Evolutionary conservation across 1,140 invertebrate species (phyloP), one percentile per base, ranked within the genome.

Genomic region (Brevipalpus yothersi): DNA sequence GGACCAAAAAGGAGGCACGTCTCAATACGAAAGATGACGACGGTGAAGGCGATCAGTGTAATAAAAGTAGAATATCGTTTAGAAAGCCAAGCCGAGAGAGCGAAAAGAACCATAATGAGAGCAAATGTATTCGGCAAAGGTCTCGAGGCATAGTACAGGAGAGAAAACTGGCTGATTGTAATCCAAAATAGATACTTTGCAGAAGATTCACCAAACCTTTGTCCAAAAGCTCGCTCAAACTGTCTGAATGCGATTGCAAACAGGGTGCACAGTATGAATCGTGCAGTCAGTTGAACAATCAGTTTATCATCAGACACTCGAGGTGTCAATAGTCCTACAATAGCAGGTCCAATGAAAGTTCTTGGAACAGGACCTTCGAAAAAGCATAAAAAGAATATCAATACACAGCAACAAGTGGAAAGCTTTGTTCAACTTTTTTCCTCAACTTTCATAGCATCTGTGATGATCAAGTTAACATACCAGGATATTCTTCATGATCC

Each of bases 81-180:
- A 7, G 43, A n/a, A 40, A 23, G 68, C 70, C 59, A 71, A 60
- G 43, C 71, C 49, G 43, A 68, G 61, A 56, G 64, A n/a, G 21
- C 54, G 41, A 59, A 69, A 71, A 78, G 78, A 93, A 90, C 90
- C 71, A 93, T 72, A 60, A 84, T 82, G 64, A 98, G 70, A 41
- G 86, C 90, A 77, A 98, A 86, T 47, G 86, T 91, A 74, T 99
- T 99, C 63, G 95, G 94, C 63, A 99, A 76, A 21, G 92, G 80
- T 58, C 95, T 76, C 62, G 85, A 89, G 67, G 89, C 77, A 70
- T 99, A 99, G 70, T 91, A 98, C 76, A 96, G 82, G 67, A 96
- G 93, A 74, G 98, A 94, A 73, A 94, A 98, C 69, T 98, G 94
- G 12, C 87, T 82, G 23, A 83, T 76, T 39, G 84, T 90, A 51